Conservation (phyloP, 2,888 invertebrate genomes). For the Antheraea yamamai region DNA sequence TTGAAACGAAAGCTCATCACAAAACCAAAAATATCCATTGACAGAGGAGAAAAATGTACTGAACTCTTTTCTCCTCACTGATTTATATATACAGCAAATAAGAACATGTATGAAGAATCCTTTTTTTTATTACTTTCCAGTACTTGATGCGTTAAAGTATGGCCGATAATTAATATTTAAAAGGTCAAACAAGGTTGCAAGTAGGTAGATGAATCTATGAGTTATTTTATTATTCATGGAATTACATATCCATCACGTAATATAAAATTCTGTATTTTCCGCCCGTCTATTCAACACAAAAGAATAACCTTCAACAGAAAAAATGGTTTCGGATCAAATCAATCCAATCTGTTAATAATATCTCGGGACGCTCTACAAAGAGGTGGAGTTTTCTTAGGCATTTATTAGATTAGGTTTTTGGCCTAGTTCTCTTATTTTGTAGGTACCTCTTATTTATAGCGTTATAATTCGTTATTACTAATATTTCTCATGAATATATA, state of each 20-base stretch:
- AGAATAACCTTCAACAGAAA: neutral
- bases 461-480: neutral
- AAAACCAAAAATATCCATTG: too few relatives aligned
- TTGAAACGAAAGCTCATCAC: too few relatives aligned
- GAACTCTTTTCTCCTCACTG: too few relatives aligned
- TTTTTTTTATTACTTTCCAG: too few relatives aligned
- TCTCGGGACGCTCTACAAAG: slow-evolving; percentile 7
- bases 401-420: neutral
- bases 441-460: neutral
- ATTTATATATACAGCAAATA: too few relatives aligned
- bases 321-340: slow-evolving; percentile 25
- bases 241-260: neutral
- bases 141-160: too few relatives aligned
- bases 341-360: slow-evolving; percentile 25
- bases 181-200: neutral
- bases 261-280: neutral
- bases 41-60: too few relatives aligned
- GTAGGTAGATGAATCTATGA: neutral
- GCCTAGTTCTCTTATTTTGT: neutral
- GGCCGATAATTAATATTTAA: neutral
- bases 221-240: neutral
- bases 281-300: slow-evolving; percentile 1
- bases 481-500: neutral
- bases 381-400: neutral
- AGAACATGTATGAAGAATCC: too few relatives aligned